Percentiles rank a stretch among this genome's conserved stretches.
phyloP scores from a whole-genome alignment of 2,888 invertebrate species.

The Platycnemis pennipes region DNA sequence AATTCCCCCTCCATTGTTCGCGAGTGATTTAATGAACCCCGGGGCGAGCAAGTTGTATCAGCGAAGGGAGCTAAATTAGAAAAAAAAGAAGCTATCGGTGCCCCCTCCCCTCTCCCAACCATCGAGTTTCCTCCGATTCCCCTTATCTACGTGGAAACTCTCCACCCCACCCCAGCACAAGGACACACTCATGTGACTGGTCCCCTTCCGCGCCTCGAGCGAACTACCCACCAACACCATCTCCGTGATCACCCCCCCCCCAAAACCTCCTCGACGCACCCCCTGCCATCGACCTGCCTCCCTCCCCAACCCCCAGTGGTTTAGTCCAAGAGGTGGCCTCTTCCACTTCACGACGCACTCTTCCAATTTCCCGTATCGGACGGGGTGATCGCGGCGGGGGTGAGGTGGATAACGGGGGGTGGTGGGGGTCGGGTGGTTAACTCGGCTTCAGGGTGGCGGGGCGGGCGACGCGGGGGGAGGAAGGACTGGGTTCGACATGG shows the following conservation, averaged over 20 bases:
- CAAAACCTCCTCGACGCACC: background rate
- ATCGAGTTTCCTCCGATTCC: no score
- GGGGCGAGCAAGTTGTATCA: background rate
- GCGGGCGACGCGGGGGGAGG: background rate
- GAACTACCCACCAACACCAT: background rate
- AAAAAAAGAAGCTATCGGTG: background rate
- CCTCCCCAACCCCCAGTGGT: background rate
- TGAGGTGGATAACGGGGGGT: constrained; percentile 15
- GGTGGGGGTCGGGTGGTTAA: background rate
- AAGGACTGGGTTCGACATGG: background rate
- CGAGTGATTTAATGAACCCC: background rate
- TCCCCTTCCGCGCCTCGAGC: background rate
- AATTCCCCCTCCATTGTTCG: background rate
- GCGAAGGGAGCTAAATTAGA: background rate
- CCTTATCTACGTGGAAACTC: background rate
- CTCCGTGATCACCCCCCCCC: background rate
- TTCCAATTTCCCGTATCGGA: constrained; percentile 64
- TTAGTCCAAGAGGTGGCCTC: background rate
- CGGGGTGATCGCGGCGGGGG: background rate
- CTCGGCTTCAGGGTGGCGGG: background rate
- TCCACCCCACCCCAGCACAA: background rate
- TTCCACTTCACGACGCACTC: constrained; percentile 52
- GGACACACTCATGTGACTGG: background rate
- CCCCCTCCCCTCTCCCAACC: background rate
- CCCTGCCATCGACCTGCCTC: background rate